Evolutionary conservation across 2,797 vertebrate genomes (phyloP).

Genomic region (Loriculus beryllinus): DNA sequence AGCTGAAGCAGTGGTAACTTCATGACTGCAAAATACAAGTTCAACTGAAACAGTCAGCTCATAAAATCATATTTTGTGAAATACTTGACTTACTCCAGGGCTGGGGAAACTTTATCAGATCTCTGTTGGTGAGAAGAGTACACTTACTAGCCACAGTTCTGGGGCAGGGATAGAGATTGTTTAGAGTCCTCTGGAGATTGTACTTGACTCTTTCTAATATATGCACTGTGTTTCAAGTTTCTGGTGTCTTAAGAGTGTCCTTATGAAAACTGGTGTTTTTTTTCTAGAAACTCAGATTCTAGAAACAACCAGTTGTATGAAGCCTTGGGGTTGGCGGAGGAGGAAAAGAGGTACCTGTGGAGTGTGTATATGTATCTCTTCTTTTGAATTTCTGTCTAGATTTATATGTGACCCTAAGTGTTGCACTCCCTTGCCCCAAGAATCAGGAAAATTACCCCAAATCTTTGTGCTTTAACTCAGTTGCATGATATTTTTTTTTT

Average conservation of each 20-base stretch:
- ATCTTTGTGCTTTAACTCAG: slow-evolving; percentile 17
- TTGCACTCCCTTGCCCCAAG: slow-evolving; percentile 50
- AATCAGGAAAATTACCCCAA: neutral
- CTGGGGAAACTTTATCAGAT: slow-evolving; percentile 4
- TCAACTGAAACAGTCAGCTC: neutral
- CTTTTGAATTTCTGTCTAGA: slow-evolving; percentile 63
- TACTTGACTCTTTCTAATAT: slow-evolving; percentile 39
- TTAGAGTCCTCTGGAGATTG: neutral
- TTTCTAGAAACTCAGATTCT: slow-evolving; percentile 70
- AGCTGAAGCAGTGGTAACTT: neutral
- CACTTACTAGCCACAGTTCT: neutral
- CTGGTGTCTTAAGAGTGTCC: slow-evolving; percentile 62
- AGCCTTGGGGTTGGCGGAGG: slow-evolving; percentile 67
- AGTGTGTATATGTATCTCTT: slow-evolving; percentile 68
- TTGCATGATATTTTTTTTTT: slow-evolving; percentile 30
- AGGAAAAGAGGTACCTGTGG: slow-evolving; percentile 69
- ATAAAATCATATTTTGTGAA: neutral
- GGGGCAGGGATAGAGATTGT: neutral
- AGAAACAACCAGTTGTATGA: slow-evolving; percentile 71
- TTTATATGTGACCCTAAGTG: slow-evolving; percentile 49
- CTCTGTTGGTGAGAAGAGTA: neutral
- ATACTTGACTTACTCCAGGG: neutral
- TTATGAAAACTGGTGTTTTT: slow-evolving; percentile 69
- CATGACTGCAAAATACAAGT: neutral
- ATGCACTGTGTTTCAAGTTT: slow-evolving; percentile 52